Percentiles rank a stretch among this genome's conserved stretches.
These are phyloP conservation scores for Zaprionus africanus DNA, from an alignment of 1,140 invertebrate genomes.

Conservation along the genomic window DNA sequence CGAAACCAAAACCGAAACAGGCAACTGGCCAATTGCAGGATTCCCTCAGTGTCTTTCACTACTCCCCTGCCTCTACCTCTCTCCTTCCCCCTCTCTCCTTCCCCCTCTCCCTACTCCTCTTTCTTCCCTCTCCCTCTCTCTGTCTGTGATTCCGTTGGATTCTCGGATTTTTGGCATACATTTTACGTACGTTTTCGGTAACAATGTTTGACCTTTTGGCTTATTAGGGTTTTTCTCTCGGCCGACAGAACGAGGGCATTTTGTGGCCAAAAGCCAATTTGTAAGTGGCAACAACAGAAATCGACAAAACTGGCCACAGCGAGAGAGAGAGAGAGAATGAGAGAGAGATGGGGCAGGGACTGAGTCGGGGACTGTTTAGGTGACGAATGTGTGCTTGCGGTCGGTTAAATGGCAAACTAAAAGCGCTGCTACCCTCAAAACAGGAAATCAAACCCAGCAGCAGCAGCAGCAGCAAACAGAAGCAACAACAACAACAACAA, in stretches of 20 bases:
- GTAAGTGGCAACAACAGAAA: constrained; percentile 64
- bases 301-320: constrained; percentile 23
- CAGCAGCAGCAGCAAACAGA: constrained; percentile 5
- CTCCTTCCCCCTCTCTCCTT: neutral
- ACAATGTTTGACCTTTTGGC: constrained; percentile 60
- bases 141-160: neutral
- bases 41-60: neutral
- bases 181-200: constrained; percentile 22
- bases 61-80: neutral
- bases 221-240: constrained; percentile 47
- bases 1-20: constrained; percentile 1
- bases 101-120: neutral
- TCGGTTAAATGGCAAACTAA: constrained; percentile 61
- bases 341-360: no score
- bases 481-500: constrained; percentile 9
- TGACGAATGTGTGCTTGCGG: constrained; percentile 63
- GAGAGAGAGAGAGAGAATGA: no score
- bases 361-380: neutral
- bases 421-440: constrained; percentile 35
- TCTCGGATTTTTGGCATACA: constrained; percentile 20
- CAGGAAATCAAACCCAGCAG: constrained; percentile 44
- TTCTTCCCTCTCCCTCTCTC: neutral
- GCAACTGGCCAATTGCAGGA: constrained; percentile 37
- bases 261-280: constrained; percentile 64
- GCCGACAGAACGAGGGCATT: constrained; percentile 49